phyloP scores from a whole-genome alignment of 2,113 vertebrate species.

The Apodemus speciosus region DNA sequence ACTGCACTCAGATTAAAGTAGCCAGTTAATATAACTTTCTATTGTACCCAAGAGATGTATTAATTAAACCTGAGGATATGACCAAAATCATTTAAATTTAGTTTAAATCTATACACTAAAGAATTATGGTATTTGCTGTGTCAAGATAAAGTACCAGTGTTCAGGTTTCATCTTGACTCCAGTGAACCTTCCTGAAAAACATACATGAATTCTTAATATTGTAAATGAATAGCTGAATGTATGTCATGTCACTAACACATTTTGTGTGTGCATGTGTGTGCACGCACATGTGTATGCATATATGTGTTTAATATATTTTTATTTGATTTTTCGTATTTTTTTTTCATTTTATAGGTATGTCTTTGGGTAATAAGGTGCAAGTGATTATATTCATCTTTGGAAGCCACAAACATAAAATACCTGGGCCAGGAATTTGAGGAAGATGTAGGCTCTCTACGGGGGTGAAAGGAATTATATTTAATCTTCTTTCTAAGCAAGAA shows the following conservation, averaged over 20 bases:
- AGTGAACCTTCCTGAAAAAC: not conserved
- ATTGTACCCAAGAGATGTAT: not conserved
- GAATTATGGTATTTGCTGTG: not conserved
- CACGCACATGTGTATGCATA: accelerated
- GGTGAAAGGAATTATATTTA: not conserved
- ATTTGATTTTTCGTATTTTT: not conserved
- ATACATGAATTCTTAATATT: not conserved
- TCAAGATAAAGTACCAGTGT: not conserved
- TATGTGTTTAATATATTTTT: not conserved
- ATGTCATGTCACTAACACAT: not conserved
- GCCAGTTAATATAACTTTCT: not conserved
- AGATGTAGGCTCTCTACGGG: not conserved
- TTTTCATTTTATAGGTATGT: not conserved
- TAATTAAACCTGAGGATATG: not conserved
- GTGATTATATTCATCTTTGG: not conserved
- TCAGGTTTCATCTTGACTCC: not conserved
- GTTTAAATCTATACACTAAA: not conserved
- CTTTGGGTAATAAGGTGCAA: not conserved
- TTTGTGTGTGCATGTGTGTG: not conserved
- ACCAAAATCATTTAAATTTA: not conserved
- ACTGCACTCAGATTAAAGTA: not conserved
- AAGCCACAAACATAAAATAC: not conserved
- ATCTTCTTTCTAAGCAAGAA: not conserved
- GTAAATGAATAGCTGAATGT: not conserved
- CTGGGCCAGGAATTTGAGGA: not conserved